These are phyloP conservation scores for Bryconaethiops microstoma DNA, from an alignment of 2,797 vertebrate species.

Conservation along the genomic window DNA sequence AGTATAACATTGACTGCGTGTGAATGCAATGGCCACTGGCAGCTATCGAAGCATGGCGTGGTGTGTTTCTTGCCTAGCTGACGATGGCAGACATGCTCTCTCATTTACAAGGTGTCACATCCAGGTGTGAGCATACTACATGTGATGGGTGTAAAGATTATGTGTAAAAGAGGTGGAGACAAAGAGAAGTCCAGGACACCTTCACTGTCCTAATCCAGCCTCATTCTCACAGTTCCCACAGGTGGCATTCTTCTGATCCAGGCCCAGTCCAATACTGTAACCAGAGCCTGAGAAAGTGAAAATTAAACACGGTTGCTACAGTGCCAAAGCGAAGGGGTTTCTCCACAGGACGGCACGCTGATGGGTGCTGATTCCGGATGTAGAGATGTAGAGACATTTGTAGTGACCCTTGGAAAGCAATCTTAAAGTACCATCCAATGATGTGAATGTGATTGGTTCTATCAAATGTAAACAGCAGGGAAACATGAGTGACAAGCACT, in stretches of 20 bases:
- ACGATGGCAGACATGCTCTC: conserved; percentile 58
- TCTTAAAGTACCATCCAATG: neutral
- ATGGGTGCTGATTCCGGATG: neutral
- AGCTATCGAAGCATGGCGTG: conserved; percentile 54
- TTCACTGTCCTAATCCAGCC: neutral
- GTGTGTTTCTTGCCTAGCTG: conserved; percentile 51
- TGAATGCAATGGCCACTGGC: conserved; percentile 32
- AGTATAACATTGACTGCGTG: neutral
- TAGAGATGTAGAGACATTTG: neutral
- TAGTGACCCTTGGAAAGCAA: conserved; percentile 5
- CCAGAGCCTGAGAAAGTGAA: conserved; percentile 31
- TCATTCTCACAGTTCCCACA: neutral
- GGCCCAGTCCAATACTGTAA: conserved; percentile 35
- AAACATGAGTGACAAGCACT: neutral
- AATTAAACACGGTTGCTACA: conserved; percentile 4
- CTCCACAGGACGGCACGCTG: neutral
- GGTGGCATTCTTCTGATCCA: conserved; percentile 26
- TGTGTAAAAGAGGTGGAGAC: conserved; percentile 31
- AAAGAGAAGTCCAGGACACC: neutral
- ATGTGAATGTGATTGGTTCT: conserved; percentile 16
- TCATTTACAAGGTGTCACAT: conserved; percentile 55
- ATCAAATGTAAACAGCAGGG: neutral
- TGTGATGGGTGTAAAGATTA: conserved; percentile 13
- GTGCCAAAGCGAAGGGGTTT: neutral
- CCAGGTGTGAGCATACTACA: conserved; percentile 31